Base-by-base conservation (phyloP, 2,888 invertebrate genomes). In the Marronus borbonicus region DNA sequence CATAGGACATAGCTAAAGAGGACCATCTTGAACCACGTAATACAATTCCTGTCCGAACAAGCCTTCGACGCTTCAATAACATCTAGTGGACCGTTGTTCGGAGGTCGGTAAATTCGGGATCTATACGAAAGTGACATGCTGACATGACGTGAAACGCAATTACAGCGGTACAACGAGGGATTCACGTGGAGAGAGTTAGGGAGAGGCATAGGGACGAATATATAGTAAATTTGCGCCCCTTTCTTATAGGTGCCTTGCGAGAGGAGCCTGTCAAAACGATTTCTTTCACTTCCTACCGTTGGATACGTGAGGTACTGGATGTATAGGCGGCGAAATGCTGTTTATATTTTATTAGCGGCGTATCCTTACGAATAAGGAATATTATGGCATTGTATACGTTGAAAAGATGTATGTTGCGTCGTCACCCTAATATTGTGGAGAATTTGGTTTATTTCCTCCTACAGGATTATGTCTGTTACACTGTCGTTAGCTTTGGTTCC, bases 121-220 rank as follows among this genome's bases (percentile, higher is more conserved):
- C 20, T 58, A 58, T 58, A 68, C 39, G 68, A 68, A 68, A 68
- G 68, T 68, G 68, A 68, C 68, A 68, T 68, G 24, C 68, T 50
- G 68, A 68, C 68, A 68, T 68, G 68, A 68, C 68, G 44, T 68
- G 68, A 49, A 68, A 58, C 50, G 68, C 68, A 68, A 68, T 68
- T 68, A 68, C 50, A 20, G 20, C 20, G 55, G 55, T 58, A 58
- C 55, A 58, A 20, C 55, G 20, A 58, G 20, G 55, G 44, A 44
- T 44, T 2, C 2, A 12, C 8, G 44, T 12, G 44, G 10, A 12
- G 44, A 8, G 44, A 44, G 44, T 44, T 12, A 58, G 20, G 20
- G 17, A 17, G 55, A 5, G 55, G 24, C 5, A 24, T 31, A 39
- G 20, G 36, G 44, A 44, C 68, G 39, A 1, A 17, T 20, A 20